phyloP scores from a whole-genome alignment of 1,140 invertebrate genomes.

The Drosophila tristis region DNA sequence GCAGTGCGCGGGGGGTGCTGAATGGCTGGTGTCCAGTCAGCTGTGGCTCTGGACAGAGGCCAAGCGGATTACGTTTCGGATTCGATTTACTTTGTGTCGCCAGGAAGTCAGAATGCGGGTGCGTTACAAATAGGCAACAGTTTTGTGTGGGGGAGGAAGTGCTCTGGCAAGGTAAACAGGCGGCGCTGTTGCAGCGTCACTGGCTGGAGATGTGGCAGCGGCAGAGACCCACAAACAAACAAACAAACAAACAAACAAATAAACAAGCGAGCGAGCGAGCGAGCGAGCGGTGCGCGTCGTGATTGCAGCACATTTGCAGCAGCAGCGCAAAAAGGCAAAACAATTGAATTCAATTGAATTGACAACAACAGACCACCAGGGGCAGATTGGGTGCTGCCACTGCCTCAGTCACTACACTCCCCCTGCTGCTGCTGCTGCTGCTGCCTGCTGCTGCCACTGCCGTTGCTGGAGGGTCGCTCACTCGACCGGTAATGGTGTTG shows the following conservation, averaged over 20 bases:
- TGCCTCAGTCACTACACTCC: not conserved
- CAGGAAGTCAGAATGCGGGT: constrained; percentile 60
- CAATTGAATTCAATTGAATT: constrained; percentile 74
- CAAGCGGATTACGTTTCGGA: constrained; percentile 65
- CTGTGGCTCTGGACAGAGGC: constrained; percentile 25
- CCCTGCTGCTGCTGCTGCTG: constrained; percentile 1
- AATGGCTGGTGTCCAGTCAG: constrained; percentile 55
- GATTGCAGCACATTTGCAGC: constrained; percentile 75
- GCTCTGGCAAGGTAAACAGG: too few relatives aligned
- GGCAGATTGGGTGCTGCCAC: not conserved
- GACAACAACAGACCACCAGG: constrained; percentile 56
- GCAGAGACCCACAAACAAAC: constrained; percentile 37
- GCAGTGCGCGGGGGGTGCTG: not conserved
- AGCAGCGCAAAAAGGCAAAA: constrained; percentile 69
- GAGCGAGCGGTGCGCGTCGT: constrained; percentile 61
- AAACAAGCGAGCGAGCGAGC: constrained; percentile 70
- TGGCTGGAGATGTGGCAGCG: not conserved
- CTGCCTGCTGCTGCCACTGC: constrained; percentile 5
- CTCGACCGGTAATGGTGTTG: constrained; percentile 71
- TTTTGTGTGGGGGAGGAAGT: constrained; percentile 1
- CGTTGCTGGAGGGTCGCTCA: constrained; percentile 47
- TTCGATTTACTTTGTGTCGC: constrained; percentile 64
- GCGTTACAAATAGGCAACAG: constrained; percentile 60
- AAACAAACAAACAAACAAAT: constrained; percentile 51
- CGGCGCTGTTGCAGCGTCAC: too few relatives aligned